These are phyloP conservation scores for Drosophila ambigua DNA, from an alignment of 1,140 invertebrate species.

Conservation along the genomic window DNA sequence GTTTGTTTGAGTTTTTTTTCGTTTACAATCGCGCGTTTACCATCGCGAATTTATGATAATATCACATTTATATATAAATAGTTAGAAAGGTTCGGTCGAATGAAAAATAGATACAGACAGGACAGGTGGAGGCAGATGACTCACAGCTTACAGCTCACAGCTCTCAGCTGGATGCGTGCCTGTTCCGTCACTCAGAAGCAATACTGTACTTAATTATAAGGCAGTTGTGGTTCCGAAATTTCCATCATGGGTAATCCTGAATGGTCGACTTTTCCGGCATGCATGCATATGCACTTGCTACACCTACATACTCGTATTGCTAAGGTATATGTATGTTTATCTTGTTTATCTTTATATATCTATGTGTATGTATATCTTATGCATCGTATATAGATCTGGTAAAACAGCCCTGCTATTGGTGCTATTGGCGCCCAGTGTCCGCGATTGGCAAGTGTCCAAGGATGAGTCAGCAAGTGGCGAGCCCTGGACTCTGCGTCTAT, in stretches of 20 bases:
- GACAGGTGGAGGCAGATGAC: neutral
- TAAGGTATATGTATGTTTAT: slow-evolving; percentile 12
- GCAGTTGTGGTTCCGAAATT: slow-evolving; percentile 63
- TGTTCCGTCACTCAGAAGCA: slow-evolving; percentile 41
- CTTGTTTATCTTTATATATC: slow-evolving; percentile 2
- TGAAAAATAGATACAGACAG: slow-evolving; percentile 23
- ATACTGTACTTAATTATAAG: slow-evolving; percentile 75
- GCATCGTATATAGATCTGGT: slow-evolving; percentile 39
- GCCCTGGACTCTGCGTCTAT: slow-evolving; percentile 8
- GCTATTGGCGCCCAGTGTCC: slow-evolving; percentile 43
- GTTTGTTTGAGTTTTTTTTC: slow-evolving; percentile 22
- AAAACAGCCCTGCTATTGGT: slow-evolving; percentile 46
- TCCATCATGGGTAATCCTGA: slow-evolving; percentile 25
- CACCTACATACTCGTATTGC: slow-evolving; percentile 9
- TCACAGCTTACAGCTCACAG: slow-evolving; percentile 35
- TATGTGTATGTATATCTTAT: slow-evolving; percentile 11
- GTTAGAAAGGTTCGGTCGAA: slow-evolving; percentile 42
- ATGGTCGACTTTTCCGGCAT: slow-evolving; percentile 24
- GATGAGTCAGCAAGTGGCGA: slow-evolving; percentile 30
- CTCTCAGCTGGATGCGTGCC: slow-evolving; percentile 15
- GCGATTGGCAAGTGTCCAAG: slow-evolving; percentile 67
- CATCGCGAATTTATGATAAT: slow-evolving; percentile 70
- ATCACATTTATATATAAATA: slow-evolving; percentile 81
- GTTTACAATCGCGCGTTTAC: slow-evolving; percentile 37
- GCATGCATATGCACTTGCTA: slow-evolving; percentile 8